phyloP scores from a whole-genome alignment of 2,888 invertebrate species.

The Macaria notata region DNA sequence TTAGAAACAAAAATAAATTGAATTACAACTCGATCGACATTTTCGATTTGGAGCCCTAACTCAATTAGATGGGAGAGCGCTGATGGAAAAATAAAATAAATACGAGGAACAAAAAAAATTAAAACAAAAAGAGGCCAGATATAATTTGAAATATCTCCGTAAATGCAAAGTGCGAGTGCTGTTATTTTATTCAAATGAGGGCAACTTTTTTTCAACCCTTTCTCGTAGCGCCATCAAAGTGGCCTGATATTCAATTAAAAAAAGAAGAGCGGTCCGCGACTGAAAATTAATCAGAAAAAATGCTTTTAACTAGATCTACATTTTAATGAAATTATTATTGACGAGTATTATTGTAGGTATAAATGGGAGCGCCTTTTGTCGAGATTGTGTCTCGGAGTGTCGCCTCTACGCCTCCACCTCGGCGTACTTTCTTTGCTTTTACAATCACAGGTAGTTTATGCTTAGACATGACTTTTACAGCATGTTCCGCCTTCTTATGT shows the following conservation, averaged over 20 bases:
- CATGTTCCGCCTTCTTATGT: too few species aligned
- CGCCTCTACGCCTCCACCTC: conserved; percentile 13
- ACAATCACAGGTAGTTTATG: neutral
- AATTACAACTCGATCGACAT: conserved; percentile 82
- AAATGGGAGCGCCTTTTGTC: conserved; percentile 65
- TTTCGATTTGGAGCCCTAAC: conserved; percentile 81
- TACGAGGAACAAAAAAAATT: conserved; percentile 77
- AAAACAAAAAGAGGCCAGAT: conserved; percentile 80
- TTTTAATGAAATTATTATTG: conserved; percentile 83
- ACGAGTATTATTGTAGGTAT: conserved; percentile 70
- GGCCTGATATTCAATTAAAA: conserved; percentile 83
- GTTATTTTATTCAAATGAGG: conserved; percentile 83
- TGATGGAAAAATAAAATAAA: conserved; percentile 83
- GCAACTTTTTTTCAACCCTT: conserved; percentile 79
- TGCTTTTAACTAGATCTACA: conserved; percentile 83
- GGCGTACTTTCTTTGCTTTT: conserved; percentile 19
- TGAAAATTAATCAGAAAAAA: conserved; percentile 83
- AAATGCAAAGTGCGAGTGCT: conserved; percentile 82
- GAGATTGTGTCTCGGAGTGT: conserved; percentile 63
- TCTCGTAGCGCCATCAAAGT: conserved; percentile 80
- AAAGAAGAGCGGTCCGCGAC: conserved; percentile 78
- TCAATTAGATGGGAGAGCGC: conserved; percentile 79
- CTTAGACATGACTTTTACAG: too few species aligned
- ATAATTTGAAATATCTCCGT: conserved; percentile 83
- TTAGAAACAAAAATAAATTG: conserved; percentile 83